Percentiles rank a stretch among this genome's conserved stretches.
Conservation (phyloP, 2,888 invertebrate species). For the Xylota segnis region DNA sequence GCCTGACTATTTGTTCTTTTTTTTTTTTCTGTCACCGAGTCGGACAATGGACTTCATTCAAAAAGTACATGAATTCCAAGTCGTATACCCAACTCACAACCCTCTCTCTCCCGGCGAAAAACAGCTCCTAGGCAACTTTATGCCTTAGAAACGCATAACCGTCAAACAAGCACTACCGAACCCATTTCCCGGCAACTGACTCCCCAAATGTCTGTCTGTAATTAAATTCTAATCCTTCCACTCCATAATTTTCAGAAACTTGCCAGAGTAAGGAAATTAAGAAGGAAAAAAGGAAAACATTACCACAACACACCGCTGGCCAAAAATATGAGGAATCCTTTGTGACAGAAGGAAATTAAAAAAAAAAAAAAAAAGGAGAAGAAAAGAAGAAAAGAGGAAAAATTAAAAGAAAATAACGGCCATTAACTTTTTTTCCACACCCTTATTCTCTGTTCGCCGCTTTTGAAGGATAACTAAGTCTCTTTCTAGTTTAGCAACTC, state of each 20-base stretch:
- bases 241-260: slow-evolving; percentile 53
- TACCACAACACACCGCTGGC: slow-evolving; percentile 52
- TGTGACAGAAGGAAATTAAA: slow-evolving; percentile 48
- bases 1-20: too few species aligned
- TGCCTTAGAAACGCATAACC: neutral
- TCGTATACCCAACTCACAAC: too few species aligned
- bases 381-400: slow-evolving; percentile 36
- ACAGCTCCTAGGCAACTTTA: neutral
- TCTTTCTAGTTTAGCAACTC: slow-evolving; percentile 4
- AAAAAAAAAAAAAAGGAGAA: slow-evolving; percentile 49
- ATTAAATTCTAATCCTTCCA: slow-evolving; percentile 66
- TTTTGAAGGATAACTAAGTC: slow-evolving; percentile 30
- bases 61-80: too few species aligned
- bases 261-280: slow-evolving; percentile 29
- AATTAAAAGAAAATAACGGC: slow-evolving; percentile 63
- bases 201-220: slow-evolving; percentile 20
- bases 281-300: slow-evolving; percentile 39
- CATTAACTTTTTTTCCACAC: slow-evolving; percentile 47
- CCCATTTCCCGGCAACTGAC: neutral
- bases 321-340: slow-evolving; percentile 51
- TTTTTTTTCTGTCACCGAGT: too few species aligned
- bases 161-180: neutral
- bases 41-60: too few species aligned
- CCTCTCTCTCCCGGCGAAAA: too few species aligned
- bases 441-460: slow-evolving; percentile 1